Evolutionary conservation across 2,888 invertebrate species (phyloP), one percentile per base, ranked within the genome.

Genomic region (Labia minor): DNA sequence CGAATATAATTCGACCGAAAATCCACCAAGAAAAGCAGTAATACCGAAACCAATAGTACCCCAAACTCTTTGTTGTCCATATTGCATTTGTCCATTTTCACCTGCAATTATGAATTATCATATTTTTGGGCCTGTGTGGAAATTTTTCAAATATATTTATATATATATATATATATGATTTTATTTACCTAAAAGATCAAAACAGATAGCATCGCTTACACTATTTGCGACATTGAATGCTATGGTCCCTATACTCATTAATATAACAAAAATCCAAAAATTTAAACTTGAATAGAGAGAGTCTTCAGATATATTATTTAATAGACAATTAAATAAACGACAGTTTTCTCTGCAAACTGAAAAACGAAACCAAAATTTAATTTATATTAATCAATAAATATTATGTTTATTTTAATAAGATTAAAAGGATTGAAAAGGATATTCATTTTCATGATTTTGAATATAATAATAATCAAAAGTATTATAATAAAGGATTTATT

Each of bases 151-250:
- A 26, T 26, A 26, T 26, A 26, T 26, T 6, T 26, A 6, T 26
- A 26, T 26, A 8, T 26, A 64, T 3, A 62, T 8, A 63, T 8
- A 19, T 37, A 26, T 14, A 6, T 26, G 4, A 61, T 37, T 11
- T 49, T 63, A 76, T 80, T 79, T 76, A 85, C 90, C 91, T 49
- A 95, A 80, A 20, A 92, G 85, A 77, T 94, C 91, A 74, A 94
- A 94, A 76, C 93, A 92, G 26, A 95, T 87, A 0, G 94, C 92
- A 77, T 95, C 95, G 49, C 90, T 89, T 49, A 95, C 87, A 63
- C 89, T 91, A 73, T 93, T 90, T 33, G 87, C 85, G 0, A 95
- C 92, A 75, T 91, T 92, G 74, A 88, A 92, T 1, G 88, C 87
- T 68, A 91, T 87, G 1, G 86, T 88, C 21, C 90, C 90, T 1